A percentile compares a stretch with the other conserved stretches of the same genome.
Conservation (phyloP, 2,888 invertebrate genomes). For the Ochropacha duplaris region DNA sequence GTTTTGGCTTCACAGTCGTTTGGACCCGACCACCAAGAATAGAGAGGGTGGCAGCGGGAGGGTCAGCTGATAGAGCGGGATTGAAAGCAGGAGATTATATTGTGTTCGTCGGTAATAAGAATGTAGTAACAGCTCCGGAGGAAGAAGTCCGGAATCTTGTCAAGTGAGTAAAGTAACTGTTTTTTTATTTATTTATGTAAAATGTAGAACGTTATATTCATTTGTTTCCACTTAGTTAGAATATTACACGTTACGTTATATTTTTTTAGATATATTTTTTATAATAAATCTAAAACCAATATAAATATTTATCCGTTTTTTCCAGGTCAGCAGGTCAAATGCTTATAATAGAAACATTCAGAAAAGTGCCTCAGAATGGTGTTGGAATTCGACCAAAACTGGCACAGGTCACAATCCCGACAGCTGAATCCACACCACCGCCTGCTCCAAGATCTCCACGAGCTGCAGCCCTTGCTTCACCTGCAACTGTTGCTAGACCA, state of each 20-base stretch:
- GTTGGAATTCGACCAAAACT: slow-evolving; percentile 53
- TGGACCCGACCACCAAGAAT: slow-evolving; percentile 95
- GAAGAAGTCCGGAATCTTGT: slow-evolving; percentile 85
- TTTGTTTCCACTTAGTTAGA: neutral
- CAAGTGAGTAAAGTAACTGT: slow-evolving; percentile 80
- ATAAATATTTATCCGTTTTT: slow-evolving; percentile 17
- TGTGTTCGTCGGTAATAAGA: slow-evolving; percentile 93
- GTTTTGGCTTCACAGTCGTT: slow-evolving; percentile 93
- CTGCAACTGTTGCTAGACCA: slow-evolving; percentile 78
- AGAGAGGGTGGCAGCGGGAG: slow-evolving; percentile 90
- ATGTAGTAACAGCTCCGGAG: slow-evolving; percentile 91
- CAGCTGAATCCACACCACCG: slow-evolving; percentile 69
- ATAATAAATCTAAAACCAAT: no score
- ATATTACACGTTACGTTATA: no score
- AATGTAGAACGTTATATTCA: neutral
- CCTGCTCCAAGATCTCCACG: slow-evolving; percentile 70
- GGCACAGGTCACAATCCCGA: slow-evolving; percentile 57
- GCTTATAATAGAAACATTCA: slow-evolving; percentile 88
- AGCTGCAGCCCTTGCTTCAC: slow-evolving; percentile 59
- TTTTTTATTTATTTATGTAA: neutral
- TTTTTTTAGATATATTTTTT: no score
- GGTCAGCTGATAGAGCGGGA: slow-evolving; percentile 92
- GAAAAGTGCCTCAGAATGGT: slow-evolving; percentile 80
- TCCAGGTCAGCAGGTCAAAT: slow-evolving; percentile 87
- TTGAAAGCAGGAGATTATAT: slow-evolving; percentile 93